phyloP scores from a whole-genome alignment of 2,797 vertebrate genomes.

The Chelon auratus region DNA sequence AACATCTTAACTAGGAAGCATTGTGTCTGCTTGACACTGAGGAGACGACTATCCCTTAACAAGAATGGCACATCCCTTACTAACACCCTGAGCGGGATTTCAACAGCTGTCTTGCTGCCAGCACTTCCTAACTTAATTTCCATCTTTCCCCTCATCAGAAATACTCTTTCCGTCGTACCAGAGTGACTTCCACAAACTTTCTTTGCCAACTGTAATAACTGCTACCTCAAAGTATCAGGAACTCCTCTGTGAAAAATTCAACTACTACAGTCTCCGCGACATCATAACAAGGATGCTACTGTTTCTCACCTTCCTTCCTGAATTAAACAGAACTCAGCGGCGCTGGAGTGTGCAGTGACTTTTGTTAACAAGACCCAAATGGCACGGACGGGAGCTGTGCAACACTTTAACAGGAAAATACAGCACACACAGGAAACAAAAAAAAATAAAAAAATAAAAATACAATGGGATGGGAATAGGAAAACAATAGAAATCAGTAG shows the following conservation, averaged over 20 bases:
- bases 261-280: background rate
- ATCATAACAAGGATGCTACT: background rate
- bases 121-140: background rate
- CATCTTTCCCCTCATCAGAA: slow-evolving; percentile 6
- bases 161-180: background rate
- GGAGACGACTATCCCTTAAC: slow-evolving; percentile 10
- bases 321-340: slow-evolving; percentile 8
- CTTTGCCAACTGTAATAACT: background rate
- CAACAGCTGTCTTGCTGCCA: slow-evolving; percentile 1
- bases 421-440: background rate
- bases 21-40: slow-evolving; percentile 11
- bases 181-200: background rate
- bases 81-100: background rate
- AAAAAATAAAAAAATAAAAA: background rate
- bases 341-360: background rate
- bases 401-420: slow-evolving; percentile 12
- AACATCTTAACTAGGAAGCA: slow-evolving; percentile 9
- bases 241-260: background rate
- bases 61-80: background rate
- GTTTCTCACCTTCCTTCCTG: slow-evolving; percentile 1
- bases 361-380: slow-evolving; percentile 18
- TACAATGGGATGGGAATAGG: slow-evolving; percentile 3
- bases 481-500: slow-evolving; percentile 14
- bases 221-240: background rate
- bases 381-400: background rate